Evolutionary conservation across 2,888 invertebrate genomes (phyloP), one percentile per base, ranked within the genome.

Genomic region (Nycteola revayana): DNA sequence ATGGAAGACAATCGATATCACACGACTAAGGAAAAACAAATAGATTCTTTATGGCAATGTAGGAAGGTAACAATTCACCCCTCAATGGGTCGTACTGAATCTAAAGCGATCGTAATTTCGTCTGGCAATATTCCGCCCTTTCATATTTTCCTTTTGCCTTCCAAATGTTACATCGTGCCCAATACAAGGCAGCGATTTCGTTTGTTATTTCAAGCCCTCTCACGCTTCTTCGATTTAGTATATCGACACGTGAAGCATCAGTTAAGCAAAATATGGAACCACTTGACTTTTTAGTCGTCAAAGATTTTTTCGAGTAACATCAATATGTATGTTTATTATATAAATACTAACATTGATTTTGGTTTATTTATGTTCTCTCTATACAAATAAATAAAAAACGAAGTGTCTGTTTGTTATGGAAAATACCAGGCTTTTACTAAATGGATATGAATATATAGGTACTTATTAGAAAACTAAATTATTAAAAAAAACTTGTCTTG

Each of bases 101-200:
- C 85, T 75, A 84, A 86, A 85, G 76, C 77, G 83, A 84, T 83
- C 81, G 85, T 85, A 86, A 87, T 87, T 84, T 84, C 73, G 84
- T 77, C 80, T 77, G 79, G 82, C 81, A 81, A 87, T 85, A 84
- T 85, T 84, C 79, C 64, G 78, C 75, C 78, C 83, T 86, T 83
- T 81, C 85, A 87, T 86, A 85, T 85, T 86, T 85, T 80, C 78
- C 72, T 77, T 75, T 81, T 79, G 72, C 80, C 72, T 75, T 62
- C 72, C 72, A 74, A 84, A 81, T 80, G 78, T 83, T 78, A 75
- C 78, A 77, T 75, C 69, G 73, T 66, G 71, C 76, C 74, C 78
- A 76, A 82, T 79, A 83, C 80, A 79, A 73, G 71, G 67, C 75
- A 75, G 71, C 78, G 84, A 85, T 85, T 86, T 75, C 72, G 78